Conservation (phyloP, 1,140 invertebrate genomes). For the Lepidurus arcticus region DNA sequence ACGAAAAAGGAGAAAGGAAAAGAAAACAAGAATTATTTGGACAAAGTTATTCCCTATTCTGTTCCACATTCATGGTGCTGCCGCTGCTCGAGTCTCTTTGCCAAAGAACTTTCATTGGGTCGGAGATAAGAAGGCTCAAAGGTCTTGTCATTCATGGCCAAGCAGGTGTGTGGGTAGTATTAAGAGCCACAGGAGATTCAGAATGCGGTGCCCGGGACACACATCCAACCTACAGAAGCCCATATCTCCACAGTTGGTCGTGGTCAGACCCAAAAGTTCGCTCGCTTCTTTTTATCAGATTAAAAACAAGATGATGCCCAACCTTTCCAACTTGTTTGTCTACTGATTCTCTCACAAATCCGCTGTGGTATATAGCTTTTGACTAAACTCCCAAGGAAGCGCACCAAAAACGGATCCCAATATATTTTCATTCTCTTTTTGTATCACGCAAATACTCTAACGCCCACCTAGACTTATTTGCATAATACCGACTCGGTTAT, state of each 20-base stretch:
- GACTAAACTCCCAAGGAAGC: neutral
- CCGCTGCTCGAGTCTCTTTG: neutral
- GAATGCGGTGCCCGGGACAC: neutral
- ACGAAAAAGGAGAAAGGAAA: neutral
- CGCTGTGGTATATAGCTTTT: neutral
- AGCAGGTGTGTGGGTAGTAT: neutral
- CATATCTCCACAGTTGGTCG: constrained; percentile 1
- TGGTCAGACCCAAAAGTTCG: neutral
- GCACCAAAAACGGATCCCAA: neutral
- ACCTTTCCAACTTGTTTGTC: neutral
- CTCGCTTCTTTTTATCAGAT: neutral
- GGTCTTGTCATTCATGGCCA: constrained; percentile 17
- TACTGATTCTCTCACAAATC: neutral
- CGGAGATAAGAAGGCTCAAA: constrained; percentile 9
- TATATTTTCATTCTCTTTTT: neutral
- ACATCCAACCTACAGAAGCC: neutral
- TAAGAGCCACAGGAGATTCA: neutral
- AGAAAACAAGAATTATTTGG: neutral
- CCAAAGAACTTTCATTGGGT: neutral
- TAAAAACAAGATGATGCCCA: neutral
- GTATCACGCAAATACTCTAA: neutral
- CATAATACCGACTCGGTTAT: constrained; percentile 15
- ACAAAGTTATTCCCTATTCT: neutral
- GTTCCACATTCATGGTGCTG: neutral
- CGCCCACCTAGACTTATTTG: neutral